Evolutionary conservation across 2,113 vertebrate genomes (phyloP), one percentile per base, ranked within the genome.

Genomic region (Etheostoma spectabile): DNA sequence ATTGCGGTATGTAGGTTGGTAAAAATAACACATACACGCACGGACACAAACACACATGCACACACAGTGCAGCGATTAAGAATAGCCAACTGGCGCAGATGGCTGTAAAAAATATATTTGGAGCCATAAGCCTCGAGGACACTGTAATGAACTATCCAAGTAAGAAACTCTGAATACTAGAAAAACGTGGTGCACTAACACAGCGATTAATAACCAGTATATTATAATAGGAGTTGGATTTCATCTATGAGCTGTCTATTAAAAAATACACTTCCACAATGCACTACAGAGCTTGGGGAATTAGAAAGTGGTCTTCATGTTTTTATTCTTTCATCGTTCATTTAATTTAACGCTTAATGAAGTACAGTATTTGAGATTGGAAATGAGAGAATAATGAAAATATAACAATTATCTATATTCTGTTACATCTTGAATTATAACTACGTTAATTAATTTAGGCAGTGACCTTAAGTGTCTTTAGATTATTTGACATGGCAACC

Each of bases 101-200:
- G 95, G 93, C 93, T 92, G 91, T 93, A 90, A 91, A 95, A 95
- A 94, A 93, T 91, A 91, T 91, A 94, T 93, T 92, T 93, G 85
- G 91, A 93, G 93, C 92, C 88, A 91, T 90, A 91, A 89, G 87
- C 93, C 86, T 92, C 76, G 86, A 93, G 92, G 92, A 93, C 86
- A 85, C 67, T 88, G 83, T 90, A 90, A 95, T 93, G 91, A 94
- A 85, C 83, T 90, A 92, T 89, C 91, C 82, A 79, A 89, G 82
- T 85, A 83, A 83, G 74, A 88, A 88, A 86, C 73, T 77, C 77
- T 63, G 82, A 69, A 71, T 68, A 68, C 68, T 60, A 69, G 45
- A 76, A 78, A 27, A 91, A 33, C 62, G 63, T 52, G 61, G 56
- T 61, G 69, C 82, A 79, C 81, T 79, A 71, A 80, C 19, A 75